These are phyloP conservation scores for Solenopsis fugax DNA, from an alignment of 1,140 invertebrate genomes.

Conservation along the genomic window DNA sequence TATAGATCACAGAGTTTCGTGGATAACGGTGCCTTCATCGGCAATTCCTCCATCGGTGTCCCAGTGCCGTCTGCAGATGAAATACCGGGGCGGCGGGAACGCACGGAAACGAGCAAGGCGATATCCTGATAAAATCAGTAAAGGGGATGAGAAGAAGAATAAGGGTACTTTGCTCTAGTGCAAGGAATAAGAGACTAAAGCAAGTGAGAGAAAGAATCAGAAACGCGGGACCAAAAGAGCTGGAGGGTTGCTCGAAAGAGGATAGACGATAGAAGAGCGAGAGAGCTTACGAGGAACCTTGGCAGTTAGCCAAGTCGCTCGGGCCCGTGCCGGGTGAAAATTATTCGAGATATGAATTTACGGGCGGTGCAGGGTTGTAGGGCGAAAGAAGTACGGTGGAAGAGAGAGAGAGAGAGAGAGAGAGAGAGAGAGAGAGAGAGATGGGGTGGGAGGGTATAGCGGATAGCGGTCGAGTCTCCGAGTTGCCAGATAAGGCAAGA, in stretches of 20 bases:
- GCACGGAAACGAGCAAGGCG: slow-evolving; percentile 52
- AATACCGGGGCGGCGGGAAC: slow-evolving; percentile 60
- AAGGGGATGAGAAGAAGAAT: slow-evolving; percentile 66
- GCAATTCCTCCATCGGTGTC: slow-evolving; percentile 47
- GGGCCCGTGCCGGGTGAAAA: slow-evolving; percentile 71
- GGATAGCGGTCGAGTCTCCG: slow-evolving; percentile 64
- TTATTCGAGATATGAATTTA: slow-evolving; percentile 84
- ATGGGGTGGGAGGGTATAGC: slow-evolving; percentile 16
- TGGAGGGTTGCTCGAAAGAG: slow-evolving; percentile 59
- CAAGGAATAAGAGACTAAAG: slow-evolving; percentile 50
- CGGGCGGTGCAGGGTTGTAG: slow-evolving; percentile 70
- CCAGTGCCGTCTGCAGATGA: slow-evolving; percentile 64
- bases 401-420: neutral
- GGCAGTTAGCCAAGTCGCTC: slow-evolving; percentile 80
- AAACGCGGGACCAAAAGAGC: slow-evolving; percentile 72
- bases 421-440: neutral
- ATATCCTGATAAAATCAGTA: slow-evolving; percentile 70
- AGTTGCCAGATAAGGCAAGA: slow-evolving; percentile 77
- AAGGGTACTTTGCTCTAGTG: slow-evolving; percentile 60
- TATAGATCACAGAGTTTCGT: slow-evolving; percentile 23
- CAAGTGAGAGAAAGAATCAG: slow-evolving; percentile 43
- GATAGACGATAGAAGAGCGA: slow-evolving; percentile 17
- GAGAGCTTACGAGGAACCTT: slow-evolving; percentile 81
- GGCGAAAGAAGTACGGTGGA: slow-evolving; percentile 66
- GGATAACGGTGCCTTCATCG: slow-evolving; percentile 29